A percentile compares a stretch with the other conserved stretches of the same genome.
Evolutionary conservation across 2,888 invertebrate species (phyloP).

Genomic region (Adela reaumurella): DNA sequence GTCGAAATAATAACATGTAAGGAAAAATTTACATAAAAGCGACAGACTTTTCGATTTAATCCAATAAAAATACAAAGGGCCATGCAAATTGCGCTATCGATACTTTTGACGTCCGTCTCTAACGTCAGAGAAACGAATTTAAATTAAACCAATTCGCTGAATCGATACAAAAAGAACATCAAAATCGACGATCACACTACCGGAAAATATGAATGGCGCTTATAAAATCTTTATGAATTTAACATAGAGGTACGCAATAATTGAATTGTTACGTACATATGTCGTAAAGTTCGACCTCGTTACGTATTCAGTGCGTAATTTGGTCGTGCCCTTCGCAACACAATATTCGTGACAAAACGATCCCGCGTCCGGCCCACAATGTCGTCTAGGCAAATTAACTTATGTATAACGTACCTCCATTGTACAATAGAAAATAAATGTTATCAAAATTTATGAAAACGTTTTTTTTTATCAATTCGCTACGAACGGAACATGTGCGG

Average conservation of each 20-base stretch:
- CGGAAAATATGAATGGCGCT: constrained; percentile 27
- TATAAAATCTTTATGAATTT: constrained; percentile 34
- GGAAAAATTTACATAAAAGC: constrained; percentile 3
- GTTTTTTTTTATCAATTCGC: constrained; percentile 41
- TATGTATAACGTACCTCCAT: constrained; percentile 11
- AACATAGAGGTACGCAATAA: constrained; percentile 28
- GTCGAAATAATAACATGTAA: not conserved
- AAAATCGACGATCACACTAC: constrained; percentile 31
- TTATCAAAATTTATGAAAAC: constrained; percentile 26
- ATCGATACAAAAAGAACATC: constrained; percentile 7
- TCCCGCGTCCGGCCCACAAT: constrained; percentile 34
- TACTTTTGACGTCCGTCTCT: constrained; percentile 16
- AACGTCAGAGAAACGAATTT: constrained; percentile 20
- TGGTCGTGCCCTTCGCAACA: constrained; percentile 38
- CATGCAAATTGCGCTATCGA: constrained; percentile 45
- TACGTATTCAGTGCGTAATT: constrained; percentile 26
- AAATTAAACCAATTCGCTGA: constrained; percentile 26
- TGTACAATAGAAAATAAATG: not conserved
- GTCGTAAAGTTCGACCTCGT: constrained; percentile 13
- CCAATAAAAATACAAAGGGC: constrained; percentile 31
- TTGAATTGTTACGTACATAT: constrained; percentile 33
- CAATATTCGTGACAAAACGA: not conserved
- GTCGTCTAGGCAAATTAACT: constrained; percentile 50
- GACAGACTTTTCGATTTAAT: constrained; percentile 24
- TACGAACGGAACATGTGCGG: constrained; percentile 37